Evolutionary conservation across 1,140 invertebrate genomes (phyloP), one percentile per base, ranked within the genome.

Genomic region (Leguminivora glycinivorella): DNA sequence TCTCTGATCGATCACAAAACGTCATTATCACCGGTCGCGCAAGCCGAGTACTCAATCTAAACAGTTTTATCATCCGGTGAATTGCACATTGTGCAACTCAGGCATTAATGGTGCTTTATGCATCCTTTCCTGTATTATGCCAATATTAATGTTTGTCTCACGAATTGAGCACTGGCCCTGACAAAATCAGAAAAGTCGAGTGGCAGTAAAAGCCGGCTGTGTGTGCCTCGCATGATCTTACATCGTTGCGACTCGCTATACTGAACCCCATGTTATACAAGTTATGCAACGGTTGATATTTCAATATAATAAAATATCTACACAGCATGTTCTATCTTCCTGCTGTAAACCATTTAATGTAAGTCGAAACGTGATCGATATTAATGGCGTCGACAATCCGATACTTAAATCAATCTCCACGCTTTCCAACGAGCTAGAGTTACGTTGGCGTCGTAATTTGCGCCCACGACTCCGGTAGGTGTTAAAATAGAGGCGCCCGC

Each of bases 401-500:
- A 72, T 75, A 76, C 75, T 75, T 74, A 76, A 80, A 76, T 76
- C 60, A 69, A 75, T 75, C 71, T 72, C 43, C 43, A 70, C 43
- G 29, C 63, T 70, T 72, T 73, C 68, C 66, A 67, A 70, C 47
- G 71, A 77, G 72, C 68, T 73, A 69, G 71, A 38, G 69, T 69
- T 75, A 60, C 72, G 72, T 72, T 72, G 68, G 72, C 69, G 75
- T 87, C 85, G 84, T 89, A 89, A 89, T 87, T 84, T 78, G 84
- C 83, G 83, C 85, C 83, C 87, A 89, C 87, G 83, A 67, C 75
- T 66, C 68, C 74, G 75, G 82, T 84, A 85, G 83, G 85, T 88
- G 86, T 90, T 90, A 88, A 90, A 88, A 87, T 88, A 88, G 85
- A 84, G 82, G 76, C 88, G 84, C 84, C 81, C 75, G 87, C 10